Evolutionary conservation across 2,888 invertebrate species (phyloP).

Genomic region (Microctonus hyperodae): DNA sequence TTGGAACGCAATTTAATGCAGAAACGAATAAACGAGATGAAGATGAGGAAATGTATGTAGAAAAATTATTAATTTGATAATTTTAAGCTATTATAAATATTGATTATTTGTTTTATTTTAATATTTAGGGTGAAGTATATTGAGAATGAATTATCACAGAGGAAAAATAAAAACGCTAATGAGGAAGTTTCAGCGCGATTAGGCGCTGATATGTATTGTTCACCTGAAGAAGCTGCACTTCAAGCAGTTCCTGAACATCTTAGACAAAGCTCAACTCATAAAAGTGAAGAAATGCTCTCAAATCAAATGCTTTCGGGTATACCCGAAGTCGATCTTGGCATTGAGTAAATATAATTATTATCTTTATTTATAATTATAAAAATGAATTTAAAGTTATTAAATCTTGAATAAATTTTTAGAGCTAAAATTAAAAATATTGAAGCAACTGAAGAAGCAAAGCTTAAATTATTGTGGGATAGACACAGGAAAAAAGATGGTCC

Average conservation of each 20-base stretch:
- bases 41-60: slow-evolving; percentile 95
- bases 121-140: slow-evolving; percentile 76
- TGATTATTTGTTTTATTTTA: background rate
- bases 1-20: slow-evolving; percentile 96
- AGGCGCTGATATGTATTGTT: slow-evolving; percentile 70
- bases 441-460: slow-evolving; percentile 98
- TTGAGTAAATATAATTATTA: slow-evolving; percentile 71
- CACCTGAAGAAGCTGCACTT: slow-evolving; percentile 90
- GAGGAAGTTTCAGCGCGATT: slow-evolving; percentile 51
- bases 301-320: slow-evolving; percentile 99
- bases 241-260: slow-evolving; percentile 89
- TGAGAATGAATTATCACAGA: slow-evolving; percentile 85
- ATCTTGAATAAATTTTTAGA: slow-evolving; percentile 59
- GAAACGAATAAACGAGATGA: slow-evolving; percentile 98
- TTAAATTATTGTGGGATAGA: slow-evolving; percentile 87
- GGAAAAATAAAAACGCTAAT: slow-evolving; percentile 73
- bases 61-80: slow-evolving; percentile 42
- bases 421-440: slow-evolving; percentile 99
- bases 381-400: slow-evolving; percentile 28
- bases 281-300: slow-evolving; percentile 98
- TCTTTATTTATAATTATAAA: background rate
- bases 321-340: slow-evolving; percentile 99
- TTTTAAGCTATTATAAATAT: background rate
- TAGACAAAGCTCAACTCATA: slow-evolving; percentile 82
- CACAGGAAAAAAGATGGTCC: slow-evolving; percentile 92